These are phyloP conservation scores for Drosophila ustulata DNA, from an alignment of 2,888 invertebrate species.

Conservation along the genomic window DNA sequence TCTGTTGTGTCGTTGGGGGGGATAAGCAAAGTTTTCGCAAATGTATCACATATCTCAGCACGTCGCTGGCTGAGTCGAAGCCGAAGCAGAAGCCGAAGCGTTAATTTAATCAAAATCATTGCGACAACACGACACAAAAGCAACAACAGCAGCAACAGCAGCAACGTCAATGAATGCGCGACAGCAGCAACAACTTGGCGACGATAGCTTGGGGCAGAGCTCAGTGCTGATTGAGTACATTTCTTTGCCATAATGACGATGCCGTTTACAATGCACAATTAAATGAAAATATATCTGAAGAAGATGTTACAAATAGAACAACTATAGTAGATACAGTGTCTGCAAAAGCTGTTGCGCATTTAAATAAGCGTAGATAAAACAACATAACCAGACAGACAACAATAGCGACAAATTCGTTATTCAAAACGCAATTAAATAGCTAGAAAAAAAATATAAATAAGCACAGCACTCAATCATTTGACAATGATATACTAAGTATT, in stretches of 20 bases:
- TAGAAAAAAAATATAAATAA: slow-evolving; percentile 10
- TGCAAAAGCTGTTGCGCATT: slow-evolving; percentile 27
- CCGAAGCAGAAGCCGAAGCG: slow-evolving; percentile 44
- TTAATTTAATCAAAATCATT: slow-evolving; percentile 77
- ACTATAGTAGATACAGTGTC: slow-evolving; percentile 10
- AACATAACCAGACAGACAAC: slow-evolving; percentile 38
- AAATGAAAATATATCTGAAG: slow-evolving; percentile 15
- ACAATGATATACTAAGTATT: slow-evolving; percentile 21
- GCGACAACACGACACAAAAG: slow-evolving; percentile 64
- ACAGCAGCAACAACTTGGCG: slow-evolving; percentile 18
- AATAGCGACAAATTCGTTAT: slow-evolving; percentile 17
- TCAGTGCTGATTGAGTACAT: slow-evolving; percentile 30
- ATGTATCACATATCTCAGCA: slow-evolving; percentile 40
- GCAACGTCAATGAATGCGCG: slow-evolving; percentile 2
- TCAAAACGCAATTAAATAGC: slow-evolving; percentile 49
- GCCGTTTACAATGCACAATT: slow-evolving; percentile 15
- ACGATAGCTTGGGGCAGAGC: slow-evolving; percentile 37
- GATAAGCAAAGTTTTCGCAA: slow-evolving; percentile 32
- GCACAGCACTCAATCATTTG: slow-evolving; percentile 16
- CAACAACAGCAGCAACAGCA: slow-evolving; percentile 30
- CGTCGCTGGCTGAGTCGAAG: slow-evolving; percentile 12
- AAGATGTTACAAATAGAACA: slow-evolving; percentile 9
- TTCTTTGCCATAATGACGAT: slow-evolving; percentile 22
- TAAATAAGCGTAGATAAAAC: slow-evolving; percentile 25
- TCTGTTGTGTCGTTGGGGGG: slow-evolving; percentile 4